These are phyloP conservation scores for Clarias macrocephalus DNA, from an alignment of 2,113 vertebrate genomes.

Conservation along the genomic window DNA sequence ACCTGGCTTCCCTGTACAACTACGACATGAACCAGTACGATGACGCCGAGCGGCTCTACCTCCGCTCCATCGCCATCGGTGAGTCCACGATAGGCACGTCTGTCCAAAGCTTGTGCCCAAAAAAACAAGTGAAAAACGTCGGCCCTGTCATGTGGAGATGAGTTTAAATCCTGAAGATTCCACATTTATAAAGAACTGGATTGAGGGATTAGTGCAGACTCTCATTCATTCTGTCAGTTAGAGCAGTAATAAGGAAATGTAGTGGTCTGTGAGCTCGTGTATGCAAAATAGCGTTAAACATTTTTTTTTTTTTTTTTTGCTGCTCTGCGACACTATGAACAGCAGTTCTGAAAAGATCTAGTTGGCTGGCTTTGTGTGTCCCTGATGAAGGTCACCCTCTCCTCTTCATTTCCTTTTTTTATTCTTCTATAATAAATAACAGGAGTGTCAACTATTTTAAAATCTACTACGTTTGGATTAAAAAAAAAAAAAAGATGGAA, in stretches of 20 bases:
- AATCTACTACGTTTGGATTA: neutral
- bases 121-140: neutral
- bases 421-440: too few species aligned
- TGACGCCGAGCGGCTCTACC: constrained; percentile 94
- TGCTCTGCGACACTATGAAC: neutral
- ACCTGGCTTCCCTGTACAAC: constrained; percentile 97
- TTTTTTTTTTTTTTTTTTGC: neutral
- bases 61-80: constrained; percentile 98
- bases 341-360: neutral
- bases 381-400: neutral
- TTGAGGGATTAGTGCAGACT: neutral
- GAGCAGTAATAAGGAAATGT: neutral
- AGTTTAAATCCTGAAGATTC: neutral
- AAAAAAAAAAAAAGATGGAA: neutral
- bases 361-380: neutral
- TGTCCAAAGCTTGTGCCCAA: neutral
- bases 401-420: too few species aligned
- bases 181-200: neutral
- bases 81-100: constrained; percentile 32
- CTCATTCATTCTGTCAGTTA: neutral
- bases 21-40: constrained; percentile 99
- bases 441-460: neutral
- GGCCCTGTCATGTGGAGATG: neutral
- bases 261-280: neutral
- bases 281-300: neutral